These are phyloP conservation scores for Sardina pilchardus DNA, from an alignment of 2,113 vertebrate species.

Conservation along the genomic window DNA sequence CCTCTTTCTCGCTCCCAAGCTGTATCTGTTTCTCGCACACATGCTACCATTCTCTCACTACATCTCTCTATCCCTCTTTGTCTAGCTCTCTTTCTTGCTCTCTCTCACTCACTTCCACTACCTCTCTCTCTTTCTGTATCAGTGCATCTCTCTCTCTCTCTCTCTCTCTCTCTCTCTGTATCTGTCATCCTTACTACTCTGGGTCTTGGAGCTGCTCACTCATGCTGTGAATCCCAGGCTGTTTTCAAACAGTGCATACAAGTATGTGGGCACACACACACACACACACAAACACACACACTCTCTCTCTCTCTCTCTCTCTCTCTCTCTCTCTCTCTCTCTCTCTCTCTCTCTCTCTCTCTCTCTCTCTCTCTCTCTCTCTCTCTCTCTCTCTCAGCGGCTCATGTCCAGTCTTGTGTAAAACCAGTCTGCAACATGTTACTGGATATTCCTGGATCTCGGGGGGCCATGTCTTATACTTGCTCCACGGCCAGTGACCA, in stretches of 20 bases:
- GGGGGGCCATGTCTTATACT: not conserved
- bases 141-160: not conserved
- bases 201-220: conserved; percentile 1
- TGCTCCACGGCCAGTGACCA: not conserved
- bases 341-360: too few relatives aligned
- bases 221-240: conserved; percentile 3
- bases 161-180: not conserved
- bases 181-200: not conserved
- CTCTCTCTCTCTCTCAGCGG: too few relatives aligned
- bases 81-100: too few relatives aligned
- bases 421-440: not conserved
- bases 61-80: too few relatives aligned
- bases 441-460: not conserved
- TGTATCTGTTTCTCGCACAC: not conserved
- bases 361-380: too few relatives aligned
- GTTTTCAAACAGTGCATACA: not conserved
- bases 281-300: not conserved
- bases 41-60: too few relatives aligned
- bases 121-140: not conserved
- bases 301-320: not conserved
- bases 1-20: not conserved
- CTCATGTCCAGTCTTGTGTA: not conserved
- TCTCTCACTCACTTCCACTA: too few relatives aligned
- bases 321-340: too few relatives aligned
- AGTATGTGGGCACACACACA: not conserved